Base-by-base conservation (phyloP, 2,113 vertebrate species). In the Alligator mississippiensis region DNA sequence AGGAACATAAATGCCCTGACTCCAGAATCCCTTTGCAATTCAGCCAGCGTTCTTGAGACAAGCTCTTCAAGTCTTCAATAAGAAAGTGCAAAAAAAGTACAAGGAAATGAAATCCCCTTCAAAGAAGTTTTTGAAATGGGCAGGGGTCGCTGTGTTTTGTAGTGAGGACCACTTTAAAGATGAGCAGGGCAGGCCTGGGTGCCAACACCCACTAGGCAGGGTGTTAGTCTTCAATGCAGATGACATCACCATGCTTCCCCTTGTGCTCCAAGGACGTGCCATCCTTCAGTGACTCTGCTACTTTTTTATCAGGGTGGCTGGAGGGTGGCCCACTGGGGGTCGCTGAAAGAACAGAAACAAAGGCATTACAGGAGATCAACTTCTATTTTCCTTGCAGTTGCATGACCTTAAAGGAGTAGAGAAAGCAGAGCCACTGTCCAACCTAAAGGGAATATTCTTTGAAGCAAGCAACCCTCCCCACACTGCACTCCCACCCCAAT, bases 1-100 rank as follows among this genome's bases (percentile, higher is more conserved):
- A 78, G 95, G 63, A 70, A 85, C 75, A 47, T 4, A 77, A 92
- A 92, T 63, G 95, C 90, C 4, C 68, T 5, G 47, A 11, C 68
- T 54, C 75, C 4, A 63, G 28, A 30, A 87, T 76, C 96, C 89
- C 95, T 63, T 81, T 85, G 21, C 5, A 21, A 34, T 61, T 93
- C 93, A 77, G 90, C 94, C 97, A 94, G 87, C 74, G 82, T 92
- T 24, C 88, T 95, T 96, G 93, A 94, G 94, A 96, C 93, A 92
- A 96, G 97, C 89, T 64, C 92, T 97, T 97, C 97, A 93, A 97
- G 97, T 98, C 97, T 97, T 97, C 97, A 61, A 94, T 92, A 96
- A 97, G 96, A 98, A 98, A 98, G 98, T 98, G 98, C 98, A 97
- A 98, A 97, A 96, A 97, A 97, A 94, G 95, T 95, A 98, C 95